Conservation (phyloP, 1,140 invertebrate species). For the Pollicipes pollicipes region DNA sequence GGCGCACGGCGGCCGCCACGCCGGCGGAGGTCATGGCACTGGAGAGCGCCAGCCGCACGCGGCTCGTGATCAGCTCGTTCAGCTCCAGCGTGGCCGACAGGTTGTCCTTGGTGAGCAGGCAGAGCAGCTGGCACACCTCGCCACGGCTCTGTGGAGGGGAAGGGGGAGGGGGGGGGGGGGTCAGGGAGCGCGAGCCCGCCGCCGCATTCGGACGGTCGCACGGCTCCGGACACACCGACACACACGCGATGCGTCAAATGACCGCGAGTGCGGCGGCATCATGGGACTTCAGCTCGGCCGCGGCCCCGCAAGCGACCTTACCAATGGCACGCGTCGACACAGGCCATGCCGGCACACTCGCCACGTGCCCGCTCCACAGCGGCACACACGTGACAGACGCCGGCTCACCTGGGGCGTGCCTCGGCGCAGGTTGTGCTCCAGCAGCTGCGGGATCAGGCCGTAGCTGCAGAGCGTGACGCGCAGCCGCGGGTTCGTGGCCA, state of each 20-base stretch:
- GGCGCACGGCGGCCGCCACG: slow-evolving; percentile 53
- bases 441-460: slow-evolving; percentile 72
- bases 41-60: slow-evolving; percentile 40
- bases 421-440: slow-evolving; percentile 64
- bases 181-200: no score
- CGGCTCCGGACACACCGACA: no score
- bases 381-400: no score
- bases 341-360: no score
- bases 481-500: slow-evolving; percentile 63
- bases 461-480: slow-evolving; percentile 61
- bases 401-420: slow-evolving; percentile 39
- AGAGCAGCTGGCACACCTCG: slow-evolving; percentile 69
- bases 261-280: no score
- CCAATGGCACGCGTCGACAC: no score
- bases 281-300: no score
- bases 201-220: no score
- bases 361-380: no score
- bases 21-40: slow-evolving; percentile 37
- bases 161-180: no score
- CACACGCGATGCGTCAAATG: no score
- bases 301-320: no score
- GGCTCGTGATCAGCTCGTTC: slow-evolving; percentile 57
- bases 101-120: slow-evolving; percentile 78
- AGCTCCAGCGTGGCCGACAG: slow-evolving; percentile 67
- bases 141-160: slow-evolving; percentile 53